Conservation (phyloP, 2,113 vertebrate genomes). For the Thunnus thynnus region DNA sequence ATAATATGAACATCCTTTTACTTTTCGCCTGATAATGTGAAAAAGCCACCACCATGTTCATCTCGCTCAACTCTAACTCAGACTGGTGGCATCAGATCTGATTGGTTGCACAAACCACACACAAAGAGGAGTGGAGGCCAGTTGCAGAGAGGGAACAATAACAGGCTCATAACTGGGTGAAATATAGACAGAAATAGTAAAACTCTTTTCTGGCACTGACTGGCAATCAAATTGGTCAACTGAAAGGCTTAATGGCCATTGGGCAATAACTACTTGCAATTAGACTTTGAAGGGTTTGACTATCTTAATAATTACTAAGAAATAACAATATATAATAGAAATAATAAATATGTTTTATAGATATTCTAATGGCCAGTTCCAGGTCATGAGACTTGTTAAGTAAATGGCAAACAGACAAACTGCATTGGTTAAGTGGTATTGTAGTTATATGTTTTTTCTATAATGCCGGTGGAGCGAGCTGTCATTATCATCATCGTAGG, state of each 20-base stretch:
- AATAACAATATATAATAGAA: too few relatives aligned
- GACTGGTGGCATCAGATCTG: conserved; percentile 15
- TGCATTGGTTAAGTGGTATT: neutral
- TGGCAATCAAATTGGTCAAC: conserved; percentile 3
- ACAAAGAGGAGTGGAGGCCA: conserved; percentile 14
- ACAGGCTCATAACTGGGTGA: conserved; percentile 31
- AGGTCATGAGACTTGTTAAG: neutral
- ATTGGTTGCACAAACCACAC: neutral
- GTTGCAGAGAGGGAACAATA: conserved; percentile 27
- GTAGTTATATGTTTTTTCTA: neutral
- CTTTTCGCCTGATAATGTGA: conserved; percentile 2
- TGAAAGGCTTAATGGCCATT: conserved; percentile 6
- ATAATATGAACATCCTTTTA: neutral
- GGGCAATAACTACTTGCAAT: neutral
- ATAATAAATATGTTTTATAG: too few relatives aligned
- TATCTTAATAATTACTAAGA: neutral
- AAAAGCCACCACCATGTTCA: conserved; percentile 11
- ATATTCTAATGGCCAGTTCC: neutral
- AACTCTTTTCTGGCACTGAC: conserved; percentile 5
- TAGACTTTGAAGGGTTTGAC: neutral
- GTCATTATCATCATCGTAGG: too few relatives aligned
- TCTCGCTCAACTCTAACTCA: conserved; percentile 21
- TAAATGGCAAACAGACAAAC: neutral
- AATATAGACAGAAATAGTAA: conserved; percentile 33
- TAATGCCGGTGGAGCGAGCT: neutral